Conservation (phyloP, 1,140 invertebrate genomes). For the Tetraneura akinire region DNA sequence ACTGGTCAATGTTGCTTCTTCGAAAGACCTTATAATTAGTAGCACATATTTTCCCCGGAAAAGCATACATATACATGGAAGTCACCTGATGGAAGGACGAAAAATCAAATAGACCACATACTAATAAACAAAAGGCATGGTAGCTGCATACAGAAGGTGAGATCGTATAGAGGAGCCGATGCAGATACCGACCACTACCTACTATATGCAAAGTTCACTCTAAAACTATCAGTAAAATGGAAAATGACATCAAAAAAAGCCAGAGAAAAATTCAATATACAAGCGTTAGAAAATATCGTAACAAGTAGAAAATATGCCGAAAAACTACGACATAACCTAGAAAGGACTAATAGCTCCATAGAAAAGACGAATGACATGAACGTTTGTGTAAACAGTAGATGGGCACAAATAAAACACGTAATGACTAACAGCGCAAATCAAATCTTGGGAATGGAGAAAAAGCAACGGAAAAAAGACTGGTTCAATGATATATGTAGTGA, state of each 20-base stretch:
- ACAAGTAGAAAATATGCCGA: conserved; percentile 9
- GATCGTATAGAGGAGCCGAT: conserved; percentile 51
- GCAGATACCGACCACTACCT: conserved; percentile 52
- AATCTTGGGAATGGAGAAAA: conserved; percentile 23
- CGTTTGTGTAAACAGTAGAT: conserved; percentile 10
- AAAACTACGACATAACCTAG: conserved; percentile 12
- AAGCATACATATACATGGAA: conserved; percentile 4
- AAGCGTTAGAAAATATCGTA: conserved; percentile 23
- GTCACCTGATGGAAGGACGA: neutral
- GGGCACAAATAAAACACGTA: conserved; percentile 17
- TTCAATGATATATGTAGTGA: conserved; percentile 13
- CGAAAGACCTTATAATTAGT: conserved; percentile 38
- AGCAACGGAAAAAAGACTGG: conserved; percentile 13
- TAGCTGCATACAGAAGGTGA: conserved; percentile 42
- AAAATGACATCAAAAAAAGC: conserved; percentile 12
- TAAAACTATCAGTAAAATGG: conserved; percentile 32
- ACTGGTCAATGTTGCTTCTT: conserved; percentile 52
- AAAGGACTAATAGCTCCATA: neutral
- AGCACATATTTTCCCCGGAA: conserved; percentile 4
- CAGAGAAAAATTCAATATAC: conserved; percentile 24
- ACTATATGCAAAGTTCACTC: conserved; percentile 43
- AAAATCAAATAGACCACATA: neutral
- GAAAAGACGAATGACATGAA: conserved; percentile 7
- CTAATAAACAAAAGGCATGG: conserved; percentile 11
- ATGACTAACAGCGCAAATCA: conserved; percentile 2